A percentile compares a stretch with the other conserved stretches of the same genome.
phyloP scores from a whole-genome alignment of 2,888 invertebrate species.

The Amiota minor region DNA sequence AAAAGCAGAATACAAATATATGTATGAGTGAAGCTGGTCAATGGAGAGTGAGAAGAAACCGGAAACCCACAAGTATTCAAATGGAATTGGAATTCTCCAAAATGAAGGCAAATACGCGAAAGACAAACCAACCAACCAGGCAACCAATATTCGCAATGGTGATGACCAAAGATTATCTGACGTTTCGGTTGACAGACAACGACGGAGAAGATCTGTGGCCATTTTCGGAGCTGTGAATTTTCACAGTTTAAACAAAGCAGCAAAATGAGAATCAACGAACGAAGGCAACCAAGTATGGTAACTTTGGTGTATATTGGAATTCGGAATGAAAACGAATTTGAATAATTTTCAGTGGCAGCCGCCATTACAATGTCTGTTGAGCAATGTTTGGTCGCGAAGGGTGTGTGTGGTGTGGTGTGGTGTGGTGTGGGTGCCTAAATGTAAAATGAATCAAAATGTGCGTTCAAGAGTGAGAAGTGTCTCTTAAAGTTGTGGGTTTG shows the following conservation, averaged over 20 bases:
- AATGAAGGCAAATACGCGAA: slow-evolving; percentile 48
- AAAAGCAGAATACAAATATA: slow-evolving; percentile 46
- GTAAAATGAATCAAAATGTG: slow-evolving; percentile 52
- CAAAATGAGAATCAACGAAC: slow-evolving; percentile 50
- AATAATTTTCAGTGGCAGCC: slow-evolving; percentile 48
- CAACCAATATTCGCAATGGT: slow-evolving; percentile 14
- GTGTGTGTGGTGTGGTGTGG: no score
- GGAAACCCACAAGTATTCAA: slow-evolving; percentile 50
- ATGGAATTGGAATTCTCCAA: slow-evolving; percentile 57
- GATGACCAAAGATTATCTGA: slow-evolving; percentile 30
- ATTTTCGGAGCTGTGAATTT: slow-evolving; percentile 42
- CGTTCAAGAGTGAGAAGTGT: background rate
- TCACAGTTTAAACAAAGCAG: slow-evolving; percentile 48
- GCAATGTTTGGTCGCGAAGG: background rate
- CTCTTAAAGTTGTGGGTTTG: slow-evolving; percentile 33
- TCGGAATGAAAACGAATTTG: slow-evolving; percentile 52
- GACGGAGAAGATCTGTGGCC: slow-evolving; percentile 22
- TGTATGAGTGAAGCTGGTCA: slow-evolving; percentile 51
- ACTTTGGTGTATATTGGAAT: slow-evolving; percentile 4
- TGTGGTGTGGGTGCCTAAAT: slow-evolving; percentile 34
- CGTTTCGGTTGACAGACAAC: slow-evolving; percentile 32
- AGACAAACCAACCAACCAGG: slow-evolving; percentile 47
- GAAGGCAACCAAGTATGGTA: slow-evolving; percentile 44
- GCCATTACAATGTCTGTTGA: slow-evolving; percentile 28
- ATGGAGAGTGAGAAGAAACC: background rate